Evolutionary conservation across 2,797 vertebrate genomes (phyloP), one percentile per base, ranked within the genome.

Genomic region (Darevskia mixta): DNA sequence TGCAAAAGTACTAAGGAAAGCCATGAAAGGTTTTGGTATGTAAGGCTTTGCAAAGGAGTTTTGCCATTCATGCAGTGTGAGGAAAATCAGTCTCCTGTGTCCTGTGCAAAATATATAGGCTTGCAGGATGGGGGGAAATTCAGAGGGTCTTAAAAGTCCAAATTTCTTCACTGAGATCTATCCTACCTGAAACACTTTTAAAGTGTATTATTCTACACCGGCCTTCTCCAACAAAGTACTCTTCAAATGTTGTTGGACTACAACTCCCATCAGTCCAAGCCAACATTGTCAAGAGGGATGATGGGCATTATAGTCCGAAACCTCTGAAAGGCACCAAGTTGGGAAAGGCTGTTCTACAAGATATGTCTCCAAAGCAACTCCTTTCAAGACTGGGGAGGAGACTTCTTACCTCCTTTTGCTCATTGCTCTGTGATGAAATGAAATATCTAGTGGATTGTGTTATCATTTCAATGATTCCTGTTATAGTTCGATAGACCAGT

Each of bases 21-120:
- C 99, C 0, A 99, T 99, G 99, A 99, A 99, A 94, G 99, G 99
- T 45, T 96, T 99, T 27, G 99, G 99, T 99, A 95, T 89, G 98
- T 23, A 20, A 82, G 0, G 66, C 13, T 0, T 5, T 0, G 0
- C 4, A 9, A 20, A 38, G 4, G 8, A 75, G 10, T 15, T 18
- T 11, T 25, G 5, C 3, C 17, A 18, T 20, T 72, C 20, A 71
- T 66, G 67, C 10, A 55, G 32, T 11, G 7, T 20, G 35, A 11
- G 32, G 41, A 66, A 45, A 64, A 66, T 9, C 10, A 49, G 4
- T 86, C 3, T 35, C 64, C 13, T 41, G 75, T 79, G 13, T 61
- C 20, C 23, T 32, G 1, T 25, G 4, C 23, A 75, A 38, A 79
- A 43, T 3, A 23, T 41, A 45, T 82, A 38, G 41, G 1, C 9